phyloP scores from a whole-genome alignment of 1,140 invertebrate species.

The Drosophila bocki region DNA sequence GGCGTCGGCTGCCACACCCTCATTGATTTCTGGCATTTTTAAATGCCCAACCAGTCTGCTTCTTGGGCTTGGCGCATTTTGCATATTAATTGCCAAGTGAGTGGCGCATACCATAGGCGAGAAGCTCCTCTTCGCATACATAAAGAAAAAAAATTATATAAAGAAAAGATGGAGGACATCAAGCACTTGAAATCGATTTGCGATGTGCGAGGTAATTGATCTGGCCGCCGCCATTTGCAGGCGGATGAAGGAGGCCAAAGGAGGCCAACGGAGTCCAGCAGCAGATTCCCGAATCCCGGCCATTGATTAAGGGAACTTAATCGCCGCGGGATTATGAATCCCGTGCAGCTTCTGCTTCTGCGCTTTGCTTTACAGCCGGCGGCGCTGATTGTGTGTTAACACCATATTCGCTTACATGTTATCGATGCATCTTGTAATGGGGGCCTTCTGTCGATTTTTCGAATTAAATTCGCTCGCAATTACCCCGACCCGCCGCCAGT shows the following conservation, averaged over 20 bases:
- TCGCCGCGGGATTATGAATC: constrained; percentile 65
- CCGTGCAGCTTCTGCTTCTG: constrained; percentile 60
- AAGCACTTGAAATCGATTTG: constrained; percentile 74
- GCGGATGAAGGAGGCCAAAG: constrained; percentile 2
- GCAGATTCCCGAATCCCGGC: constrained; percentile 30
- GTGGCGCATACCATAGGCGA: constrained; percentile 77
- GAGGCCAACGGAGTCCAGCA: constrained; percentile 1
- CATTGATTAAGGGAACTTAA: constrained; percentile 65
- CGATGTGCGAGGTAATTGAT: constrained; percentile 68
- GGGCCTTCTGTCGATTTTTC: constrained; percentile 66
- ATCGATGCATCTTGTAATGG: constrained; percentile 73
- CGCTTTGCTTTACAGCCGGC: constrained; percentile 39
- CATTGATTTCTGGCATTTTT: constrained; percentile 77
- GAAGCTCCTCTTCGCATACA: constrained; percentile 26
- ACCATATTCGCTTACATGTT: constrained; percentile 83
- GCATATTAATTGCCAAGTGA: constrained; percentile 77
- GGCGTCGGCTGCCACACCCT: constrained; percentile 76
- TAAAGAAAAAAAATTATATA: background rate
- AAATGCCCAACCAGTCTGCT: constrained; percentile 24
- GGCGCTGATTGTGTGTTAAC: constrained; percentile 77
- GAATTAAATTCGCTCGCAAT: constrained; percentile 61
- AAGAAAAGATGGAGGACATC: constrained; percentile 73
- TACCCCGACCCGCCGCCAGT: constrained; percentile 14
- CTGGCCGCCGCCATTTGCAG: constrained; percentile 63
- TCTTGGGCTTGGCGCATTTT: constrained; percentile 66